Evolutionary conservation across 1,140 invertebrate genomes (phyloP), one percentile per base, ranked within the genome.

Genomic region (Liolophura sinensis): DNA sequence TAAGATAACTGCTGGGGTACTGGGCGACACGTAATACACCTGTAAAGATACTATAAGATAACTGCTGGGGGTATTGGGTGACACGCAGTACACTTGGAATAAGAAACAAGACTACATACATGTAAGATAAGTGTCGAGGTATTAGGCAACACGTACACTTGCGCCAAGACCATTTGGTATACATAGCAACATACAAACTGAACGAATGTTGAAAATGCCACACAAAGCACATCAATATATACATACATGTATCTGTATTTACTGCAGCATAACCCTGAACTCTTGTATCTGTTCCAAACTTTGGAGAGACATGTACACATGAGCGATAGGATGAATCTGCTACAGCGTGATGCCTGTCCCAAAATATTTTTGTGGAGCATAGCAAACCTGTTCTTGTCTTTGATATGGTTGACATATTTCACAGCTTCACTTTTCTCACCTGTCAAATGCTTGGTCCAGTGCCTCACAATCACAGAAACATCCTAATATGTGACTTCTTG

Each of bases 391-490:
- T n/a, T n/a, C n/a, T n/a, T n/a, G n/a, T n/a, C n/a, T n/a, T n/a
- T n/a, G n/a, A n/a, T n/a, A n/a, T n/a, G n/a, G n/a, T n/a, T n/a
- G n/a, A n/a, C 24, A 4, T 3, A 5, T 54, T 20, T 54, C 1
- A 54, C n/a, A 54, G 24, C 18, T 20, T 20, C 24, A 54, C 51
- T 54, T 20, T 24, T 12, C 60, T 60, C 67, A 84, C 82, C 71
- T 81, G 65, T 84, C 82, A 67, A 64, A 77, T 9, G 78, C 70
- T 58, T 78, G 69, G 66, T 84, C 82, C 5, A 83, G 47, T 18
- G 75, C 81, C 20, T 82, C 75, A 69, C 82, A 84, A 61, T 84
- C 80, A 78, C 82, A 84, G 63, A 75, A 81, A 54, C 76, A 78
- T 11, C 76, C 77, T 52, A 84, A 59, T 3, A 84, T 65, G 62